Evolutionary conservation across 2,797 vertebrate species (phyloP), one percentile per base, ranked within the genome.

Genomic region (Pristis pectinata): DNA sequence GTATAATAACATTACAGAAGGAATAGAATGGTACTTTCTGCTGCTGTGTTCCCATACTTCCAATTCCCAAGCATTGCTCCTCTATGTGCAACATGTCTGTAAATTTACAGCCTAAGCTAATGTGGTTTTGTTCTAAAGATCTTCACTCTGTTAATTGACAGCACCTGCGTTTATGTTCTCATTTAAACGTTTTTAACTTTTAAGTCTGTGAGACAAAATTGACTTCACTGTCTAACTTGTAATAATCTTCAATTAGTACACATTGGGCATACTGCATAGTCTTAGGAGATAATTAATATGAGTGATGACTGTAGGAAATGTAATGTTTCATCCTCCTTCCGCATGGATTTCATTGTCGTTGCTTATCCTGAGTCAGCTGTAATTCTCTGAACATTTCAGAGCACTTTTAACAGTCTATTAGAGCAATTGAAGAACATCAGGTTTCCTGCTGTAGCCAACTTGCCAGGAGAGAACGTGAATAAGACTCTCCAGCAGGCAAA

Each of bases 311-410:
- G 22, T 67, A 76, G 92, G 92, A 76, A 94, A 76, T 76, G 41
- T 94, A 94, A 94, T 72, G 92, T 94, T 94, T 94, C 70, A 94
- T 72, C 27, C 92, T 94, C 92, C 41, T 93, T 93, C 67, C 70
- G 49, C 11, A 4, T 53, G 44, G 27, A 94, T 53, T 94, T 76
- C 70, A 94, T 94, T 94, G 74, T 56, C 72, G 30, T 53, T 76
- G 67, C 92, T 94, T 94, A 76, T n/a, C 70, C 70, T 76, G 92
- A 53, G 67, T 74, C 70, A 94, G 92, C 92, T 76, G 70, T 53
- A 49, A 53, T 4, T 19, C 92, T 56, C 19, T 41, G 15, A 76
- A 34, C 64, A 53, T 15, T 94, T 53, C 72, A 94, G 44, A 76
- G 61, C n/a, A 67, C 87, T 91, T 91, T 64, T 91, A 24, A 5